Base-by-base conservation (phyloP, 2,888 invertebrate species). In the Exephanes ischioxanthus region DNA sequence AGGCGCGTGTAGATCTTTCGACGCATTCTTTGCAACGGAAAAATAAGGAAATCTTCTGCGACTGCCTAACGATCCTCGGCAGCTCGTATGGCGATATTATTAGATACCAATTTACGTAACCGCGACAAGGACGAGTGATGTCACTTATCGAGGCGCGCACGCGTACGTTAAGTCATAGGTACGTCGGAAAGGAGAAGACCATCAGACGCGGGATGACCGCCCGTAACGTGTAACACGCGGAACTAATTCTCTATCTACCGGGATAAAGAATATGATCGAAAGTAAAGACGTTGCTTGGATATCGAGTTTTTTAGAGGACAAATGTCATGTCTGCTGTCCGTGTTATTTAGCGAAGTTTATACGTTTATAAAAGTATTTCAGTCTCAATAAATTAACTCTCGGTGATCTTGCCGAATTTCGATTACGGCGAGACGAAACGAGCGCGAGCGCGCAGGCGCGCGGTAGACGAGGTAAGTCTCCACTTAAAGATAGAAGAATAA, bases 61-160 rank as follows among this genome's bases (percentile, higher is more conserved):
- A 73, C n/a, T 22, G 41, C 2, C 48, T 16, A 14, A 58, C 26
- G 55, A 30, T 72, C 51, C 37, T 19, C 1, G 53, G 33, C n/a
- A 7, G 58, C 78, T 55, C 68, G n/a, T 41, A 61, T 14, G 30
- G 41, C 58, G 41, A 51, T 58, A 68, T 73, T 58, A 77, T 55
- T 55, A 45, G 63, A 67, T 68, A 73, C 78, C 68, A 51, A 73
- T 91, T 92, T 92, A 92, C 86, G 90, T 92, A 92, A 92, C 84
- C 87, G 61, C 83, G 22, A 73, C 91, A 91, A 92, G 92, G 92
- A 91, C 92, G 86, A 90, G 88, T 92, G 92, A 92, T 92, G 92
- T 92, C 92, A 92, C 88, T 90, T 89, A 83, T 82, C 72, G 77
- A 77, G 80, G 71, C 67, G 72, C 72, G 72, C 72, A 84, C 72